Conservation (phyloP, 2,888 invertebrate species). For the Gymnoscelis rufifasciata region DNA sequence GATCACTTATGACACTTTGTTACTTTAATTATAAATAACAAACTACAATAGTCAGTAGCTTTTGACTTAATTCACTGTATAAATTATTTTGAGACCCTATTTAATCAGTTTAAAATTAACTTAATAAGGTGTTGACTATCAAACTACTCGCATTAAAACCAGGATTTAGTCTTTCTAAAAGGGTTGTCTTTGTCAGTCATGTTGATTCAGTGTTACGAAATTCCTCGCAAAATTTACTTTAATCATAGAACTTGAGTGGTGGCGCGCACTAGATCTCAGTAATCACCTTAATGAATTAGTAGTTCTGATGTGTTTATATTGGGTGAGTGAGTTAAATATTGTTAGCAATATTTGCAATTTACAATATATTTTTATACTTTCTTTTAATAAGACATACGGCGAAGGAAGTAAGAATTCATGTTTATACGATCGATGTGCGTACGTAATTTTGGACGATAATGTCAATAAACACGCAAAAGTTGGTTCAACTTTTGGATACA, state of each 20-base stretch:
- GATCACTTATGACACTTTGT: too few relatives aligned
- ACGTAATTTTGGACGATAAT: conserved; percentile 68
- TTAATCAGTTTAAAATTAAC: too few relatives aligned
- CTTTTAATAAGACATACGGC: conserved; percentile 75
- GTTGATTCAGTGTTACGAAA: too few relatives aligned
- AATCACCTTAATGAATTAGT: conserved; percentile 24
- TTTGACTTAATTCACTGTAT: too few relatives aligned
- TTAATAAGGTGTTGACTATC: too few relatives aligned
- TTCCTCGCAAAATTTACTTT: too few relatives aligned
- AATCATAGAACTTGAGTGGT: conserved; percentile 27
- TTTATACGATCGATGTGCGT: conserved; percentile 57
- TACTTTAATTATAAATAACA: too few relatives aligned
- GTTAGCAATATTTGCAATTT: conserved; percentile 79
- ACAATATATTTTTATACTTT: conserved; percentile 76
- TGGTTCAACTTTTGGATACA: conserved; percentile 70
- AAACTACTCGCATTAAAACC: too few relatives aligned
- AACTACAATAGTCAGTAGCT: too few relatives aligned
- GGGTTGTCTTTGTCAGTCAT: too few relatives aligned
- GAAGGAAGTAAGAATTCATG: conserved; percentile 57
- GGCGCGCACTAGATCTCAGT: conserved; percentile 40
- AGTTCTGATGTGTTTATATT: conserved; percentile 27
- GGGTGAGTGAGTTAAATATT: conserved; percentile 21
- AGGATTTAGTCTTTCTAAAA: too few relatives aligned
- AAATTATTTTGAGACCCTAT: too few relatives aligned
- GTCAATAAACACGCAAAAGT: conserved; percentile 81